Conservation (phyloP, 2,888 invertebrate genomes). For the Tachina fera region DNA sequence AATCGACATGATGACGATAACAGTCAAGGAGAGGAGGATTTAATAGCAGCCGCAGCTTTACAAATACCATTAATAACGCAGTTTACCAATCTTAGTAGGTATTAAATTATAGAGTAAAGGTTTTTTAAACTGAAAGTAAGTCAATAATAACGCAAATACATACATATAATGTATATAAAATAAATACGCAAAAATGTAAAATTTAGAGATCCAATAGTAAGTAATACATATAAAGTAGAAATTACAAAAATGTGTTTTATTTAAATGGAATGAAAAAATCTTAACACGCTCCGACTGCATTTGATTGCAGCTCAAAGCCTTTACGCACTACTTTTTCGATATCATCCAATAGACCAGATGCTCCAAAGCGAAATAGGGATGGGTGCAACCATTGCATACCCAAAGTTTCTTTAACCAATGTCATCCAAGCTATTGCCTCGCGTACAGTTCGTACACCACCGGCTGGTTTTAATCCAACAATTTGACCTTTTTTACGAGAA, state of each 20-base stretch:
- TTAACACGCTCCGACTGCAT: constrained; percentile 62
- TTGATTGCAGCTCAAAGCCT: constrained; percentile 58
- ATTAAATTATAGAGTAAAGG: constrained; percentile 43
- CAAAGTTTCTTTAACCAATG: constrained; percentile 91
- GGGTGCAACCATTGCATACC: constrained; percentile 94
- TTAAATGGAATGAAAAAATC: constrained; percentile 36
- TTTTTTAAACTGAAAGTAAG: constrained; percentile 36
- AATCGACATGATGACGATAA: constrained; percentile 67
- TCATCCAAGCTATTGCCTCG: constrained; percentile 94
- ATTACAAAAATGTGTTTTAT: constrained; percentile 6
- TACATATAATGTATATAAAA: constrained; percentile 31
- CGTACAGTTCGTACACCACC: constrained; percentile 95
- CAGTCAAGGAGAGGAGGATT: constrained; percentile 74
- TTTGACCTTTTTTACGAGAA: constrained; percentile 87
- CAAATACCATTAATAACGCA: constrained; percentile 64
- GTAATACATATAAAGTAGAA: background rate
- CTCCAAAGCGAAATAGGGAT: constrained; percentile 95
- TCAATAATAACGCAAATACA: constrained; percentile 39
- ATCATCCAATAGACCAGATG: constrained; percentile 93
- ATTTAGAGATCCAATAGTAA: constrained; percentile 45
- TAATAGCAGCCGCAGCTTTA: constrained; percentile 77
- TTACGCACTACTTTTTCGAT: constrained; percentile 85
- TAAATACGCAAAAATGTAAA: constrained; percentile 40
- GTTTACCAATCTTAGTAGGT: constrained; percentile 59
- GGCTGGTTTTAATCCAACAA: constrained; percentile 98